Percentiles rank a stretch among this genome's conserved stretches.
Conservation (phyloP, 1,140 invertebrate genomes). For the Lutraria rhynchaena region DNA sequence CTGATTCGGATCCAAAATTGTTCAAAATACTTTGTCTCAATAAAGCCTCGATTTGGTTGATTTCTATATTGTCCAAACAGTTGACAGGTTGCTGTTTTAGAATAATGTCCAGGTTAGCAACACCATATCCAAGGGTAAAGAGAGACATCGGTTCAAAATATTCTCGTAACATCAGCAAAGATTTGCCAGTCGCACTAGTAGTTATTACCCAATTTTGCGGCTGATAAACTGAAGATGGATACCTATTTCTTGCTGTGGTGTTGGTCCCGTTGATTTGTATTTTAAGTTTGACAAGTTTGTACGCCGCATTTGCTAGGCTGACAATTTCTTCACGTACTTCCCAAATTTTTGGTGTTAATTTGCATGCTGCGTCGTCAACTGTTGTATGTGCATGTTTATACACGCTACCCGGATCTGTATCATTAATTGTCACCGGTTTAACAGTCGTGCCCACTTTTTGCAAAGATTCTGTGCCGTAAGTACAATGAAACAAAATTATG, state of each 20-base stretch:
- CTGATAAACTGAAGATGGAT: neutral
- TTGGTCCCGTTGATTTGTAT: conserved; percentile 4
- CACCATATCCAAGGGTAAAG: conserved; percentile 11
- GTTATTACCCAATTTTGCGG: conserved; percentile 22
- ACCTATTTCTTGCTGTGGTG: neutral
- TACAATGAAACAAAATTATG: too few species aligned
- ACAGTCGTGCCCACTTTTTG: too few species aligned
- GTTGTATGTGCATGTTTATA: too few species aligned
- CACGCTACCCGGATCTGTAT: too few species aligned
- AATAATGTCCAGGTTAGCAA: neutral
- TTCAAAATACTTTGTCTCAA: conserved; percentile 5
- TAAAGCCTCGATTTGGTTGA: conserved; percentile 2
- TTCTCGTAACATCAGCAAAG: conserved; percentile 36
- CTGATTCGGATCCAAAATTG: conserved; percentile 8
- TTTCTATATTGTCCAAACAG: neutral
- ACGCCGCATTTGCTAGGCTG: neutral
- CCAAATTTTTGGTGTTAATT: neutral
- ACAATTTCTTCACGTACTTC: conserved; percentile 7
- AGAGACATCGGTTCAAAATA: conserved; percentile 48
- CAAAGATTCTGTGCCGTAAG: too few species aligned
- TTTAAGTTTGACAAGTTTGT: conserved; percentile 29
- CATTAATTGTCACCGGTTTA: too few species aligned
- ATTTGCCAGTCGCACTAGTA: conserved; percentile 15
- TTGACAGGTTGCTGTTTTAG: conserved; percentile 9
- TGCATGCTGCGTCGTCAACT: too few species aligned